Base-by-base conservation (phyloP, 2,797 vertebrate species). In the Gymnothorax reevesii region DNA sequence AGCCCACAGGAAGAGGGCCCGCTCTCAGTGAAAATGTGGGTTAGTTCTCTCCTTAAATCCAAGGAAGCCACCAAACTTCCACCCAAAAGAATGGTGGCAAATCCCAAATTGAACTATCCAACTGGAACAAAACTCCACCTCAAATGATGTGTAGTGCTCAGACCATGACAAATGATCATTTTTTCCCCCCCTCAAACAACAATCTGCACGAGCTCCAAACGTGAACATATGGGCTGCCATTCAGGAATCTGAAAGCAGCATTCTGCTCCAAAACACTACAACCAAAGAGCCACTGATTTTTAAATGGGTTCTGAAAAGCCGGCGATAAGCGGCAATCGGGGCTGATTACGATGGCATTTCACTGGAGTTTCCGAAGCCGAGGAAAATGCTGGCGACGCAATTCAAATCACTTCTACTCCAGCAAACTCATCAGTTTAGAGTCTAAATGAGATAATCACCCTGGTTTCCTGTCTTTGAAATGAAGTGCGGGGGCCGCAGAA, bases 361-460 rank as follows among this genome's bases (percentile, higher is more conserved):
- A 7, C 22, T 6, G 15, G 17, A 2, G 3, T 5, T 57, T 84
- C 54, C 3, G 64, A 0, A 73, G 49, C 49, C 3, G 83, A 73
- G 33, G 27, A 66, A 73, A 55, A 25, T 10, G 54, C 17, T 73
- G 52, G 64, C n/a, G 12, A 20, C 7, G 60, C 42, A 54, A 71
- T 71, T 71, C 22, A 89, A 87, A 90, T 75, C 75, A 80, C 85
- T 86, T 87, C 80, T n/a, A 85, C 89, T 86, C 73, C 73, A 25
- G 84, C 84, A 49, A 83, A 84, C 82, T 85, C 88, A 84, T 52
- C n/a, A 27, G 55, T 69, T 85, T 85, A 83, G 75, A 87, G 42
- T 73, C 25, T 66, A 86, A 42, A 60, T 71, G 49, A 55, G 77
- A 69, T 89, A 87, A 89, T 86, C 82, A 88, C 27, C 25, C 87